These are phyloP conservation scores for Hedychridium roseum DNA, from an alignment of 2,888 invertebrate genomes.

Conservation along the genomic window DNA sequence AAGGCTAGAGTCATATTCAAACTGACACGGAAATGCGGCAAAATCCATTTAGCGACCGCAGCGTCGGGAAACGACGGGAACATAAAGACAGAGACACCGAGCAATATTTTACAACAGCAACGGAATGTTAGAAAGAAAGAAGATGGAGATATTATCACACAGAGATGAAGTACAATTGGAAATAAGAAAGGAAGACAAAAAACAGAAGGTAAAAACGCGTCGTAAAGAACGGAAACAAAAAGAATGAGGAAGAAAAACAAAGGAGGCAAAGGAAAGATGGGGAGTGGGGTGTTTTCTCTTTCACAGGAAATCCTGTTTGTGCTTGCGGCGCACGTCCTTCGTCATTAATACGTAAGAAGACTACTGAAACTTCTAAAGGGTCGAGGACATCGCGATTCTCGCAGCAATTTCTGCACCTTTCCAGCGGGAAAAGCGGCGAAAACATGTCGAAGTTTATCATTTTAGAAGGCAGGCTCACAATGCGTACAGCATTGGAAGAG, in stretches of 20 bases:
- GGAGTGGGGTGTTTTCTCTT: no score
- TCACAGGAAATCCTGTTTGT: conserved; percentile 23
- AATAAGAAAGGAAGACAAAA: background rate
- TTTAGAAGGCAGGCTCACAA: no score
- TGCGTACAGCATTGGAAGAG: no score
- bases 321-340: conserved; percentile 17
- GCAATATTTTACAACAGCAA: background rate
- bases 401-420: no score
- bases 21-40: conserved; percentile 54
- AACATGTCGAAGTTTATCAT: no score
- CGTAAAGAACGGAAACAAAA: background rate
- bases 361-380: conserved; percentile 6
- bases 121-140: background rate
- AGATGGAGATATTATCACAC: background rate
- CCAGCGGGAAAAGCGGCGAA: no score
- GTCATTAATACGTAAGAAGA: conserved; percentile 23
- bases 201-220: background rate
- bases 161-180: background rate
- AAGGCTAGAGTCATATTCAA: conserved; percentile 50
- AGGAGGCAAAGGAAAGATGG: no score
- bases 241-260: conserved; percentile 8
- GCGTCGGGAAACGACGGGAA: conserved; percentile 29
- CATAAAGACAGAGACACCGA: background rate
- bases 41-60: conserved; percentile 58
- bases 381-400: conserved; percentile 2